These are phyloP conservation scores for Sturnira hondurensis DNA, from an alignment of 2,113 vertebrate genomes.

Conservation along the genomic window DNA sequence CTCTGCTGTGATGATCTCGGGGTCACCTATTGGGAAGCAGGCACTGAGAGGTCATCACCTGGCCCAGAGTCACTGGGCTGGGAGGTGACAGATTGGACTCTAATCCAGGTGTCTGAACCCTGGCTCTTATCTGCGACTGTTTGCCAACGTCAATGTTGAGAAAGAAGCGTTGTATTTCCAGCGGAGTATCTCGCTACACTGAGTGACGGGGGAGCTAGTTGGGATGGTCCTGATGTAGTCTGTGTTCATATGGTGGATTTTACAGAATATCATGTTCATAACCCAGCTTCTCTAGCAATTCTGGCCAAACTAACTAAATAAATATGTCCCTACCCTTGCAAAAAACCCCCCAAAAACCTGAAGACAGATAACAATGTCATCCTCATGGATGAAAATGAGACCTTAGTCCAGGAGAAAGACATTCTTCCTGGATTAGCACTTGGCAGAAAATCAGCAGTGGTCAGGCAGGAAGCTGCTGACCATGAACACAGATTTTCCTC, in stretches of 20 bases:
- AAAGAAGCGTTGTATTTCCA: not conserved
- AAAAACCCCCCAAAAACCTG: not conserved
- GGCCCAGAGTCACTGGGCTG: not conserved
- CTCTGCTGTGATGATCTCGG: not conserved
- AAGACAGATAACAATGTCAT: not conserved
- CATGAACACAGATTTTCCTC: not conserved
- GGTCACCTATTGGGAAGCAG: not conserved
- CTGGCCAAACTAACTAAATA: not conserved
- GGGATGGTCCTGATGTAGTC: not conserved
- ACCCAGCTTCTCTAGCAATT: not conserved
- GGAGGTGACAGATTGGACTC: not conserved
- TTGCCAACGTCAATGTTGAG: not conserved
- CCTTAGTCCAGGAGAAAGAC: not conserved
- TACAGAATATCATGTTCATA: not conserved
- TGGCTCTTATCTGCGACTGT: not conserved
- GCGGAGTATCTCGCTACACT: not conserved
- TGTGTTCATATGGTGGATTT: not conserved
- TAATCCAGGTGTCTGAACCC: not conserved
- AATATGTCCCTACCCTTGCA: not conserved
- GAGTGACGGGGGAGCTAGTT: not conserved
- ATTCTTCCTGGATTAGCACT: not conserved
- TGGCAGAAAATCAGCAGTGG: not conserved
- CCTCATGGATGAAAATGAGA: not conserved
- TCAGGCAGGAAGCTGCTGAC: not conserved
- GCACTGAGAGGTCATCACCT: not conserved